phyloP scores from a whole-genome alignment of 2,888 invertebrate species.

The Sinohyriopsis cumingii region DNA sequence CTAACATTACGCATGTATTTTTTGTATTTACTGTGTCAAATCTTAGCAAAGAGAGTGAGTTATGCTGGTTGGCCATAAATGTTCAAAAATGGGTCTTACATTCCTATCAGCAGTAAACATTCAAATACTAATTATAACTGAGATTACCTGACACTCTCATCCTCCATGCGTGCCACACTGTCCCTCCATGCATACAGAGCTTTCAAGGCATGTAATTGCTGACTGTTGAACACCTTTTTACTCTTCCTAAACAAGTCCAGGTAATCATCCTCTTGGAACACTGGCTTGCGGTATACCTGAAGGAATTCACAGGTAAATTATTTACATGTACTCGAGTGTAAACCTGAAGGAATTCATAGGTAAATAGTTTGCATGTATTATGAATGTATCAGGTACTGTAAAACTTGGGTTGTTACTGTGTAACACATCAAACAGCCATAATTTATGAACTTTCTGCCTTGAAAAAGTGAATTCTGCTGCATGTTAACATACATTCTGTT shows the following conservation, averaged over 20 bases:
- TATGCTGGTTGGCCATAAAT: not conserved
- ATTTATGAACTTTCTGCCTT: too few species aligned
- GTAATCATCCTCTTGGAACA: slow-evolving; percentile 81
- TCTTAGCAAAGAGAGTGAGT: not conserved
- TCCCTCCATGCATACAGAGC: slow-evolving; percentile 93
- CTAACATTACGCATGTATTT: too few species aligned
- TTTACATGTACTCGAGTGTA: slow-evolving; percentile 73
- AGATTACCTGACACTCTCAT: slow-evolving; percentile 87
- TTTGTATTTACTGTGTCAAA: too few species aligned
- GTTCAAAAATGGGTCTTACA: not conserved
- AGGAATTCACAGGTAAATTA: slow-evolving; percentile 1
- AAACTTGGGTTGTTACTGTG: too few species aligned
- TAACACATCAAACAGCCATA: too few species aligned
- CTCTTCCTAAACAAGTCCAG: slow-evolving; percentile 84
- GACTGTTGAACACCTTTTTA: slow-evolving; percentile 86
- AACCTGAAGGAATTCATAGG: slow-evolving; percentile 74
- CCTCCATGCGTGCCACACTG: slow-evolving; percentile 84
- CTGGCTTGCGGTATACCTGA: slow-evolving; percentile 86
- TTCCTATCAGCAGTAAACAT: too few species aligned
- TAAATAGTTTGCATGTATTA: too few species aligned
- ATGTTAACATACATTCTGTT: too few species aligned
- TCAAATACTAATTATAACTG: not conserved
- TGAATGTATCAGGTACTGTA: too few species aligned
- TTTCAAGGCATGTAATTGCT: slow-evolving; percentile 87
- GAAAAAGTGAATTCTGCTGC: too few species aligned